Conservation (phyloP, 2,797 vertebrate genomes). For the Alosa sapidissima region DNA sequence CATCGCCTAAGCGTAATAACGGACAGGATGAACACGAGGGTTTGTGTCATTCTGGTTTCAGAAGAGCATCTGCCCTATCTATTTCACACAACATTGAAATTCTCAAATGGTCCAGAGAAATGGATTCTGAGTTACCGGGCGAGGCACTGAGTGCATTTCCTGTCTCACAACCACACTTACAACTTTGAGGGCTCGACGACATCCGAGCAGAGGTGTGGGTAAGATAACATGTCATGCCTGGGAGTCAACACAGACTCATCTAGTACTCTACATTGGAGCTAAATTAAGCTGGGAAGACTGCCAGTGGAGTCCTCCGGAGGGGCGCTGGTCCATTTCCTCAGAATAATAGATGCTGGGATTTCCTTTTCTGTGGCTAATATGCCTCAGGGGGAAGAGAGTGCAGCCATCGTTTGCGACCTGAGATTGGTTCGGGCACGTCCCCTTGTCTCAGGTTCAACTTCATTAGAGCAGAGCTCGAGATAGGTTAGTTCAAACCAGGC, state of each 20-base stretch:
- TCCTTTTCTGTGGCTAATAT: neutral
- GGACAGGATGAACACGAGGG: neutral
- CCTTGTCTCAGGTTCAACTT: neutral
- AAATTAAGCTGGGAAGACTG: neutral
- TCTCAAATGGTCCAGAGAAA: neutral
- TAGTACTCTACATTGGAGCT: neutral
- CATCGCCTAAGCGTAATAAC: neutral
- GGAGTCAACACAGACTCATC: neutral
- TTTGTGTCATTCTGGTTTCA: neutral
- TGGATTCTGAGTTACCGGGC: neutral
- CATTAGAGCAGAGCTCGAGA: conserved; percentile 1
- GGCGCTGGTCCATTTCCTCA: conserved; percentile 10
- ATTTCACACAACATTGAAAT: neutral
- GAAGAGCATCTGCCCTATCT: neutral
- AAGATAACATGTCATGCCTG: conserved; percentile 14
- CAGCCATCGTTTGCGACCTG: neutral
- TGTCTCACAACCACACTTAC: neutral
- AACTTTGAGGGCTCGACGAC: neutral
- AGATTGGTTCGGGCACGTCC: neutral
- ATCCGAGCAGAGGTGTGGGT: neutral
- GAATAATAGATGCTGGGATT: conserved; percentile 21
- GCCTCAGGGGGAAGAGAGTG: neutral
- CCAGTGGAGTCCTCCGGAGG: neutral
- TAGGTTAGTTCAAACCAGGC: neutral
- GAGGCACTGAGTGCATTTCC: neutral